Percentiles rank a stretch among this genome's conserved stretches.
Evolutionary conservation across 1,140 invertebrate genomes (phyloP).

Genomic region (Trypoxylus dichotomus): DNA sequence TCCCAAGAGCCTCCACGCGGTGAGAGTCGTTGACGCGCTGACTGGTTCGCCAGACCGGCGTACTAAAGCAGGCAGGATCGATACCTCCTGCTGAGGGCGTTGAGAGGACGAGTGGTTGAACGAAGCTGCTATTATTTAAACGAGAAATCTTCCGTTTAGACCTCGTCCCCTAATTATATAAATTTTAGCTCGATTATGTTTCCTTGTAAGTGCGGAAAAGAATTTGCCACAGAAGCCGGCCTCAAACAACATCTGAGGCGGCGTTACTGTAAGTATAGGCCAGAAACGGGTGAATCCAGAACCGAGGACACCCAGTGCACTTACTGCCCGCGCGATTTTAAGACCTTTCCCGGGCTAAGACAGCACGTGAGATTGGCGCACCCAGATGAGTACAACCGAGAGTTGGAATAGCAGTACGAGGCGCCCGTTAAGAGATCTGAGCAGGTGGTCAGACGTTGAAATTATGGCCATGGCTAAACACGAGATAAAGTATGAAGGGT

Average conservation of each 20-base stretch:
- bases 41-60: too few relatives aligned
- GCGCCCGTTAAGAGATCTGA: neutral
- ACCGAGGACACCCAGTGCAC: neutral
- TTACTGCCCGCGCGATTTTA: neutral
- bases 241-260: neutral
- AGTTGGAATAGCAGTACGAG: neutral
- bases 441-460: conserved; percentile 11
- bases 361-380: conserved; percentile 9
- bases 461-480: conserved; percentile 9
- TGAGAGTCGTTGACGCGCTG: neutral
- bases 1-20: neutral
- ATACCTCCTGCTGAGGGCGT: neutral
- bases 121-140: neutral
- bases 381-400: neutral
- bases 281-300: neutral
- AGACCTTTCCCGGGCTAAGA: neutral
- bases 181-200: neutral
- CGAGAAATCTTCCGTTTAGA: neutral
- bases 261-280: neutral
- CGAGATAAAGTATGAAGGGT: neutral
- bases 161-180: neutral
- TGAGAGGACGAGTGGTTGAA: neutral
- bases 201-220: conserved; percentile 13
- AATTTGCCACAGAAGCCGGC: neutral
- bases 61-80: neutral